Conservation (phyloP, 92 coral and sea anemone species). For the Porites lobata region DNA sequence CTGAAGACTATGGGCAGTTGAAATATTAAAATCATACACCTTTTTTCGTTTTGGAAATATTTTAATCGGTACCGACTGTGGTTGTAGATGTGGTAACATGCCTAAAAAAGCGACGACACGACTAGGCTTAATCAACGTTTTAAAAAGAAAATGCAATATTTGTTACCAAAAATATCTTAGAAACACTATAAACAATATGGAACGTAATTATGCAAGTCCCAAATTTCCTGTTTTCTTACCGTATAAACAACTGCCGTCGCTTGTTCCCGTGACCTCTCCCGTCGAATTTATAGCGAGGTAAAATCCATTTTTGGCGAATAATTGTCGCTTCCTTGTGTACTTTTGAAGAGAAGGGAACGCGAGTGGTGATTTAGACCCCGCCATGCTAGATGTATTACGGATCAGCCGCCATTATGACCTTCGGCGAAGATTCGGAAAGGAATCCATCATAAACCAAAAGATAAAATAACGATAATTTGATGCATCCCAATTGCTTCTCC, state of each 20-base stretch:
- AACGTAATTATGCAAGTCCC: background rate
- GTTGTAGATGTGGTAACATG: background rate
- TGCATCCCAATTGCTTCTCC: slow-evolving; percentile 25
- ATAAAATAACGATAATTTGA: slow-evolving; percentile 24
- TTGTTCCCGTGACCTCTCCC: slow-evolving; percentile 87
- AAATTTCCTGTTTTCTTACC: slow-evolving; percentile 54
- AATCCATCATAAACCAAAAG: slow-evolving; percentile 15
- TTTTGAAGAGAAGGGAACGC: slow-evolving; percentile 81
- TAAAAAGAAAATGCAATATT: slow-evolving; percentile 1
- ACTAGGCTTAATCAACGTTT: background rate
- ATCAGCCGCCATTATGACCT: background rate
- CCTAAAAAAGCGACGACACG: background rate
- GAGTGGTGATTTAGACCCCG: slow-evolving; percentile 47
- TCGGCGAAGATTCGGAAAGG: slow-evolving; percentile 12
- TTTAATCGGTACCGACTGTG: background rate
- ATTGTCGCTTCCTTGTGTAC: slow-evolving; percentile 84
- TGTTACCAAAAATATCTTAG: background rate
- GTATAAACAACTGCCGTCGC: slow-evolving; percentile 72
- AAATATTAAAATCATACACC: slow-evolving; percentile 8
- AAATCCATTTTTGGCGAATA: slow-evolving; percentile 84
- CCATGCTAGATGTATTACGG: slow-evolving; percentile 44
- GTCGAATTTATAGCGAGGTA: slow-evolving; percentile 84
- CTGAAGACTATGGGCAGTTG: background rate
- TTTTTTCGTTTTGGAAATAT: background rate
- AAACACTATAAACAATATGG: background rate